Conservation (phyloP, 2,797 vertebrate species). For the Zenarchopterus dispar region DNA sequence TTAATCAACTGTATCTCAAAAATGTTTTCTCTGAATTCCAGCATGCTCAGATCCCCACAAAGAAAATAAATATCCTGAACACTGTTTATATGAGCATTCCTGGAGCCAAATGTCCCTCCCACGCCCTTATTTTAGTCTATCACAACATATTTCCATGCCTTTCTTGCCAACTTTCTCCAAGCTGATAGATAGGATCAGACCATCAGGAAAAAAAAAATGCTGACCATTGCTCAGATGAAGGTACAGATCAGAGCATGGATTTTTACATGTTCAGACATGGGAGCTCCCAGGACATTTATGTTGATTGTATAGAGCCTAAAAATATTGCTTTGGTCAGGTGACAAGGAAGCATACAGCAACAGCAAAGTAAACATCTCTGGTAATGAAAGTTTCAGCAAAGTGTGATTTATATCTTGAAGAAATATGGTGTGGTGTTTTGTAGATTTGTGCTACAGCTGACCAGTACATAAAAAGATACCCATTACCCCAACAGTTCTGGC, state of each 20-base stretch:
- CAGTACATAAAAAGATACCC: conserved; percentile 32
- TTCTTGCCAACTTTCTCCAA: background rate
- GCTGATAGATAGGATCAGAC: conserved; percentile 1
- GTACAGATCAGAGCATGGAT: background rate
- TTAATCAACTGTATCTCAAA: background rate
- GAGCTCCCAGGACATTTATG: background rate
- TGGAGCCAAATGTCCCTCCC: conserved; percentile 4
- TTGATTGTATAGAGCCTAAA: background rate
- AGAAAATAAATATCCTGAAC: conserved; percentile 1
- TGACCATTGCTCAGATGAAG: background rate
- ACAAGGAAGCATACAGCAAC: background rate
- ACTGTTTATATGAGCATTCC: conserved; percentile 19
- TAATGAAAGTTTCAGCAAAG: background rate
- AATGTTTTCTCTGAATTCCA: conserved; percentile 1
- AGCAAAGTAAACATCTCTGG: too few species aligned
- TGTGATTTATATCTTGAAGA: background rate
- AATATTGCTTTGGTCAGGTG: background rate
- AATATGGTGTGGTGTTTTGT: background rate
- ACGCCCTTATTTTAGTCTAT: conserved; percentile 5
- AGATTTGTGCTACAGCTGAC: conserved; percentile 32
- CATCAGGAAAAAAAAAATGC: background rate
- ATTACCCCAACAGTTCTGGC: conserved; percentile 44
- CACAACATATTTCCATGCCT: conserved; percentile 2
- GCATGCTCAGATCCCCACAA: background rate
- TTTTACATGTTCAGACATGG: background rate